phyloP scores from a whole-genome alignment of 2,888 invertebrate species.

The Scaptomyza polygonia region DNA sequence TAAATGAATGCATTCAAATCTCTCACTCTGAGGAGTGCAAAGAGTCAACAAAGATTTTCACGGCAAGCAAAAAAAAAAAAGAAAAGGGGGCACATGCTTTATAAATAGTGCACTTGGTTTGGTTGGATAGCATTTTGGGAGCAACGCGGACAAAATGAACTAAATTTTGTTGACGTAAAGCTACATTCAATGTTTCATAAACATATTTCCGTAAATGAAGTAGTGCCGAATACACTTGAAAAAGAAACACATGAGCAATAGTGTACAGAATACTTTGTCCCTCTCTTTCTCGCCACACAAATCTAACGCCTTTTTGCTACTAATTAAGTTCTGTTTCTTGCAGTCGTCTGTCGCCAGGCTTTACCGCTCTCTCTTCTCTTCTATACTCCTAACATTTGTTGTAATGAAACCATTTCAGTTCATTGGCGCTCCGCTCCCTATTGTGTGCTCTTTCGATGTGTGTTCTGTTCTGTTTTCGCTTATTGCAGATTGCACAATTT shows the following conservation, averaged over 20 bases:
- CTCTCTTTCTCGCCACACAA: too few species aligned
- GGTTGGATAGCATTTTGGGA: constrained; percentile 66
- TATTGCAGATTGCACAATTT: constrained; percentile 73
- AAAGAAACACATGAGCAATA: not conserved
- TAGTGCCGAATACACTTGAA: constrained; percentile 24
- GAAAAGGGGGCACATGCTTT: constrained; percentile 59
- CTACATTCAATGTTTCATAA: constrained; percentile 32
- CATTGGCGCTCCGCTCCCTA: constrained; percentile 68
- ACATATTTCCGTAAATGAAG: not conserved
- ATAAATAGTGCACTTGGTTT: constrained; percentile 62
- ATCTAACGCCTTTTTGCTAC: constrained; percentile 51
- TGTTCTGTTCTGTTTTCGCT: constrained; percentile 29
- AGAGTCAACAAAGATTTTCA: constrained; percentile 34
- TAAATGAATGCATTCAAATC: constrained; percentile 45
- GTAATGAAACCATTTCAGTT: constrained; percentile 73
- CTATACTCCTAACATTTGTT: constrained; percentile 15
- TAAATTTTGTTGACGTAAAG: constrained; percentile 46
- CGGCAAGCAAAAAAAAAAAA: constrained; percentile 40
- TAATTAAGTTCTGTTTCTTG: constrained; percentile 71
- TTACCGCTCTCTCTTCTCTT: constrained; percentile 13
- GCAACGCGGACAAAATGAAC: constrained; percentile 60
- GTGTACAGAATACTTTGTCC: too few species aligned
- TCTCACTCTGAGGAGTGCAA: constrained; percentile 11
- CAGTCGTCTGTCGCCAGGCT: constrained; percentile 27
- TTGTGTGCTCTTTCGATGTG: constrained; percentile 10